Evolutionary conservation across 1,140 invertebrate species (phyloP), one percentile per base, ranked within the genome.

Genomic region (Chrysopa pallens): DNA sequence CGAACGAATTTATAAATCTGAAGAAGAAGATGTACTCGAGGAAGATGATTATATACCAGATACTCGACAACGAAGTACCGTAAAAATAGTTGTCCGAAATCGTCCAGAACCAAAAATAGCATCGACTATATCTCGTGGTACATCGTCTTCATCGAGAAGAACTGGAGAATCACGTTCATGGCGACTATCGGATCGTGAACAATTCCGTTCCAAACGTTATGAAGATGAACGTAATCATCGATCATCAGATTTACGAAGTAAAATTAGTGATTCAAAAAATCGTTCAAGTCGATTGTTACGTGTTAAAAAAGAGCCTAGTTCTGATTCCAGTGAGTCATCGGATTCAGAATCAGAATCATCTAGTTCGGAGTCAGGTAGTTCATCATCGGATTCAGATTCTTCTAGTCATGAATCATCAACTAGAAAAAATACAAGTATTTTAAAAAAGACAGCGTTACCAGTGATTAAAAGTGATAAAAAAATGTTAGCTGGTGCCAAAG

Each of bases 101-200:
- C 56, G 51, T 27, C 59, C 56, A 39, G 52, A 52, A 49, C 59
- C 58, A 2, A 46, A 50, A 4, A 58, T 61, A 5, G 58, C 58
- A 8, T 61, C 59, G 3, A 56, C 58, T 6, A 50, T 61, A 23
- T 23, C 17, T 23, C 17, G 17, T 23, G 17, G 17, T 23, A 23
- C 17, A 23, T 23, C 17, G 5, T 23, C 17, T 23, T 23, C 17
- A 23, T 23, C 17, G 17, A 2, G 17, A 23, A 23, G 17, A 5
- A 23, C 2, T 23, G 17, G 17, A 3, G 17, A 23, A 23, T 23
- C 17, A 5, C 17, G 17, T 3, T 23, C 17, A 23, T 23, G 17
- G 17, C 17, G 17, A 23, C 2, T 23, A 5, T 23, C 17, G 17
- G 17, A 23, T 23, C 17, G 17, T 23, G 17, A 23, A 23, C 17